phyloP scores from a whole-genome alignment of 2,113 vertebrate species.

The Desmodus rotundus region DNA sequence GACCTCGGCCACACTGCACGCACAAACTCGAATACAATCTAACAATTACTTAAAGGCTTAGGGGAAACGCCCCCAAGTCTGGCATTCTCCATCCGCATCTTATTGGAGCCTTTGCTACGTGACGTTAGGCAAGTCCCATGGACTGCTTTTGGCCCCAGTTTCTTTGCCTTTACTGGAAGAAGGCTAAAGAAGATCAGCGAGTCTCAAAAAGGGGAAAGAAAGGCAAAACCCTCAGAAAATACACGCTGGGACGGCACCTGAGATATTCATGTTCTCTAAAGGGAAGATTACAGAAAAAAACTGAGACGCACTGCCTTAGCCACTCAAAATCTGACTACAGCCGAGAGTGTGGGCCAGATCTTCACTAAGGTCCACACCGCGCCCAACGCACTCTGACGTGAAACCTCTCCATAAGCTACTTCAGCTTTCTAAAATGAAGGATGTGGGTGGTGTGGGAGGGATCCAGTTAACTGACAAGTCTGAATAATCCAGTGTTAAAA shows the following conservation, averaged over 20 bases:
- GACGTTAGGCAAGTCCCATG: not conserved
- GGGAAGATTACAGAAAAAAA: not conserved
- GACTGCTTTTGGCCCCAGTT: not conserved
- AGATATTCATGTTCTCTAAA: not conserved
- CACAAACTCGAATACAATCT: not conserved
- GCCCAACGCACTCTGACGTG: fast-evolving
- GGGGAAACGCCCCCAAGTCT: not conserved
- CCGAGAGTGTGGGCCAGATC: too few species aligned
- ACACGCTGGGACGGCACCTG: not conserved
- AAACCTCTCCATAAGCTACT: not conserved
- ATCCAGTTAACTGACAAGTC: not conserved
- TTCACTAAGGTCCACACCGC: not conserved
- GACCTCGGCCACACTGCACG: not conserved
- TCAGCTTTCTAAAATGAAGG: not conserved
- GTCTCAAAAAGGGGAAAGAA: not conserved
- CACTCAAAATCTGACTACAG: not conserved
- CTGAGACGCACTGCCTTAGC: not conserved
- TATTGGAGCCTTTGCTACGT: not conserved
- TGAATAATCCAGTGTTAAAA: not conserved
- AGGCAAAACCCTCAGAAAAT: not conserved
- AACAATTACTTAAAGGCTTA: not conserved
- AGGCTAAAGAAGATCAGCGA: not conserved
- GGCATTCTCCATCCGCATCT: not conserved
- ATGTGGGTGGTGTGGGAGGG: not conserved
- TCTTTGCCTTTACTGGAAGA: not conserved